Evolutionary conservation across 2,888 invertebrate genomes (phyloP), one percentile per base, ranked within the genome.

Genomic region (Caenorhabditis angaria): DNA sequence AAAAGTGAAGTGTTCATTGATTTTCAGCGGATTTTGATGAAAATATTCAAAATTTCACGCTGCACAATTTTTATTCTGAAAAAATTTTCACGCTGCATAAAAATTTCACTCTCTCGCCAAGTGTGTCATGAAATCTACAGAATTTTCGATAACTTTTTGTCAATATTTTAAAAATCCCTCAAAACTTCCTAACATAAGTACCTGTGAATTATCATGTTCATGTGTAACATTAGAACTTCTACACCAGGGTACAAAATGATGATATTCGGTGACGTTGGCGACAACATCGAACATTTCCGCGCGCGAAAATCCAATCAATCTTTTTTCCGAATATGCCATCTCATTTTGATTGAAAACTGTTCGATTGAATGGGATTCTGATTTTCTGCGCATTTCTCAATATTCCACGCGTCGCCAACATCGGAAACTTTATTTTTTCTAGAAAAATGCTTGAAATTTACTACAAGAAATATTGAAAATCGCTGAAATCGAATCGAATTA

Each of bases 211-310:
- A 29, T 64, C 62, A 28, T 62, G 63, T 62, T 72, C 76, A 2
- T 68, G 66, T 10, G 61, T 47, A 22, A 82, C 77, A 25, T 67
- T 70, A 29, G 79, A 81, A 8, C 65, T 58, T 18, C 76, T 74
- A 60, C 85, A 85, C 82, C 83, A 85, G 4, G 84, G 85, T 4
- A 85, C 84, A 58, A 85, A 85, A 24, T 84, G 47, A 25, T 82
- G 75, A 65, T 85, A 85, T 22, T 82, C 76, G 50, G 75, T 71
- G 18, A 85, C 84, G 35, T 81, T 73, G 32, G 80, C 61, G 18
- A 85, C 85, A 4, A 85, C 84, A 20, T 80, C 67, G 70, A 81
- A 85, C 83, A 85, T 84, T 69, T 83, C 81, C 20, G 82, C 79
- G 5, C 82, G 79, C 3, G 84, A 80, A 61, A 77, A 84, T n/a